A percentile compares a stretch with the other conserved stretches of the same genome.
phyloP scores from a whole-genome alignment of 2,113 vertebrate genomes.

The Myotis brandtii region DNA sequence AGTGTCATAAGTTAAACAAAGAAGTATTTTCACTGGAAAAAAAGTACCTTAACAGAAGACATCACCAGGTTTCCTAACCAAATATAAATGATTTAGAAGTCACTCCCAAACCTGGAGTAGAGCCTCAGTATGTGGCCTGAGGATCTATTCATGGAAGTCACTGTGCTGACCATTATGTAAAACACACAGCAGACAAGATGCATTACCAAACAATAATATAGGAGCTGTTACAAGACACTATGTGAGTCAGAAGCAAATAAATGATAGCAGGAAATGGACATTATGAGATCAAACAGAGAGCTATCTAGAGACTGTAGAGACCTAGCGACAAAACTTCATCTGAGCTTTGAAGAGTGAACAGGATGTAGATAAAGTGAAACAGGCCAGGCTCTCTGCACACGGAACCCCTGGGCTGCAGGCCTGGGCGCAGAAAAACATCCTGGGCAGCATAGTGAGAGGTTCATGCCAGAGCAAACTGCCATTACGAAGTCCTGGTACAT shows the following conservation, averaged over 20 bases:
- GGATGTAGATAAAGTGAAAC: neutral
- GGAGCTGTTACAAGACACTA: neutral
- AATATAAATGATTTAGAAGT: conserved; percentile 27
- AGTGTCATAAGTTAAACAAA: neutral
- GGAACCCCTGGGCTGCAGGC: neutral
- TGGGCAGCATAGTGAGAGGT: neutral
- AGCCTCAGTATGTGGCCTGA: neutral
- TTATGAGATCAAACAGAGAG: neutral
- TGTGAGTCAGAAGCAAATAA: neutral
- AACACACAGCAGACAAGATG: neutral
- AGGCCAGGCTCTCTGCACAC: neutral
- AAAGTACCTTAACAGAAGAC: neutral
- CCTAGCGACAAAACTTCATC: neutral
- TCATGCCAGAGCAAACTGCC: neutral
- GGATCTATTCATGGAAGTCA: neutral
- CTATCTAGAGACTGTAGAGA: neutral
- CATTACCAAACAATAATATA: neutral
- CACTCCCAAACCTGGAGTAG: neutral
- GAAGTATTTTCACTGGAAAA: neutral
- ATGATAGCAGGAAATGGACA: neutral
- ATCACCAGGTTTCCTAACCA: conserved; percentile 14
- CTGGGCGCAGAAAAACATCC: neutral
- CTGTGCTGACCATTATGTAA: neutral
- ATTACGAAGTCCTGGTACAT: neutral
- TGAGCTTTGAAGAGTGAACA: neutral